Conservation (phyloP, 2,113 vertebrate species). For the Catagonus wagneri region DNA sequence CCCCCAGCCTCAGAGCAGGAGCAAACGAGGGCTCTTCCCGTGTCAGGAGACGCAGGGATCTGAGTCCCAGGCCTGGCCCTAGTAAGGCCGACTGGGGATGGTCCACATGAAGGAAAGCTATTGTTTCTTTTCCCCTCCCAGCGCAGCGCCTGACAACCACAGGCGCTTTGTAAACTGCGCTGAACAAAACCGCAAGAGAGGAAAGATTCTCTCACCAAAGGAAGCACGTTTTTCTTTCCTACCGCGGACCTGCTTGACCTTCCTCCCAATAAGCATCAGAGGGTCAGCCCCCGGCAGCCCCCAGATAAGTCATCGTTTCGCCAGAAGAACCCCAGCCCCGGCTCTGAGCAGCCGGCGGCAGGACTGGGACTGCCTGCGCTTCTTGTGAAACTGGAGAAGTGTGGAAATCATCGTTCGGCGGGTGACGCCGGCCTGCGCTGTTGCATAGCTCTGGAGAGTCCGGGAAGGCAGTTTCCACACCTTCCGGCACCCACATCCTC, state of each 20-base stretch:
- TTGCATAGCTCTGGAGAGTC: neutral
- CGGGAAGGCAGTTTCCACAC: neutral
- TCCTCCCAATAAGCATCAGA: neutral
- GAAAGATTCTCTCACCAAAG: accelerated
- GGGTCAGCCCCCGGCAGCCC: neutral
- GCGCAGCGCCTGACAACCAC: neutral
- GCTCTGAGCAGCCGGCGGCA: no score
- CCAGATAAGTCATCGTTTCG: neutral
- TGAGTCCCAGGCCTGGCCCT: neutral
- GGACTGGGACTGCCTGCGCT: neutral
- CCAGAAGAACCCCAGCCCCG: neutral
- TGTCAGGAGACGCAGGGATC: neutral
- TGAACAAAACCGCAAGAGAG: neutral
- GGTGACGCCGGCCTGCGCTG: accelerated
- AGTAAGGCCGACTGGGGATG: neutral
- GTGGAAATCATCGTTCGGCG: neutral
- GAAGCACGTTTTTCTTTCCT: neutral
- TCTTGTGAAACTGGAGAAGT: slow-evolving; percentile 16
- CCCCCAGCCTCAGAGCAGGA: neutral
- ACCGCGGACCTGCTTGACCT: neutral
- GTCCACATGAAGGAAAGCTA: neutral
- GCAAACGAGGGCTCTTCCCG: no score
- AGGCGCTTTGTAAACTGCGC: neutral
- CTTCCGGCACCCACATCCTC: neutral
- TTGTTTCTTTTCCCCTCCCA: neutral